Conservation (phyloP, 2,113 vertebrate genomes). For the Gulo gulo region DNA sequence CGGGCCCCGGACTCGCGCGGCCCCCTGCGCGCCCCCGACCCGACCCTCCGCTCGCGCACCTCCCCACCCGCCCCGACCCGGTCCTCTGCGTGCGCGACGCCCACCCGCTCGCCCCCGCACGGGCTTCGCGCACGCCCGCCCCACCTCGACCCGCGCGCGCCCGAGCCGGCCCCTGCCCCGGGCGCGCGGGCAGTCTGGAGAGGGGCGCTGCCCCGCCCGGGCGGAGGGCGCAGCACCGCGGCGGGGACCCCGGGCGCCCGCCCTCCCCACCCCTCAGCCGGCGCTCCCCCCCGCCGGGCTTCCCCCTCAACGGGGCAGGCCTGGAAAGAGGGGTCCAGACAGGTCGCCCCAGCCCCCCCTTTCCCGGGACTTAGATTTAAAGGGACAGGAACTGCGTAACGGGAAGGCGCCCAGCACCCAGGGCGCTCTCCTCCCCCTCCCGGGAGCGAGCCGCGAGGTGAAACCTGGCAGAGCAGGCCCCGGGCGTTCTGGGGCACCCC, state of each 20-base stretch:
- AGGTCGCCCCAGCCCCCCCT: conserved; percentile 63
- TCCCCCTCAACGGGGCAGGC: background rate
- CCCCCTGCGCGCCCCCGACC: background rate
- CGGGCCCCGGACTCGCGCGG: too few relatives aligned
- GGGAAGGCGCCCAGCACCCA: conserved; percentile 75
- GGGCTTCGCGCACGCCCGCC: background rate
- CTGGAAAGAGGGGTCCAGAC: conserved; percentile 78
- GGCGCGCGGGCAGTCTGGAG: background rate
- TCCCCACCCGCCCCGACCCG: background rate
- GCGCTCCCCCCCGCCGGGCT: background rate
- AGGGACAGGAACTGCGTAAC: conserved; percentile 83
- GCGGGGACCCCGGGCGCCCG: background rate
- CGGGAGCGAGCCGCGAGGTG: background rate
- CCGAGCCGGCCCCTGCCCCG: background rate
- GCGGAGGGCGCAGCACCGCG: background rate
- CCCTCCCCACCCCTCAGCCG: background rate
- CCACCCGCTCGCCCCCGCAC: background rate
- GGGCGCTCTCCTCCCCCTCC: conserved; percentile 48
- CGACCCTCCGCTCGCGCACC: background rate
- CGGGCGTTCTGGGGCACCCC: background rate
- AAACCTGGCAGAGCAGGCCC: background rate
- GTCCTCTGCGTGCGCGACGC: background rate
- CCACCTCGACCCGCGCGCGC: background rate
- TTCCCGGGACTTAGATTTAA: conserved; percentile 80
- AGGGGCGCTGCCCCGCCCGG: background rate